Base-by-base conservation (phyloP, 2,797 vertebrate species). In the Artibeus lituratus region DNA sequence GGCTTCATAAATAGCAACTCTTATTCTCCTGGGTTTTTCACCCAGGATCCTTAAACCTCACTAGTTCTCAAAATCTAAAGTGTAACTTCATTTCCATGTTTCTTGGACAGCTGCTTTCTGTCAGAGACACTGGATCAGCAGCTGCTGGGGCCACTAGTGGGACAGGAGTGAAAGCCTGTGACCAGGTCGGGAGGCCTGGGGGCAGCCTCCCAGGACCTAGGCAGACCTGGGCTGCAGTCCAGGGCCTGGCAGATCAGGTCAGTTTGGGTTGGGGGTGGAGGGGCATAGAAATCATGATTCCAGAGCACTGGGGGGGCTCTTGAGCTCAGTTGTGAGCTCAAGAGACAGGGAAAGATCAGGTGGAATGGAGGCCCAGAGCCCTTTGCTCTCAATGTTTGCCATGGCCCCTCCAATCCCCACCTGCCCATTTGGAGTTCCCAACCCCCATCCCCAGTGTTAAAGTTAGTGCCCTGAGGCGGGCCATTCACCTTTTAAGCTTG, bases 1-100 rank as follows among this genome's bases (percentile, higher is more conserved):
- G 87, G 62, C 88, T 96, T 95, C 88, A 85, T 76, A 91, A 80
- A 91, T 19, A 89, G 86, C 57, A 57, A 42, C 5, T 85, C 70
- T 80, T 87, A 42, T 59, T 94, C 91, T 88, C 67, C 74, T 47
- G n/a, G 37, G 24, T 5, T 77, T 83, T 57, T 39, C 12, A 44
- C n/a, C 29, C 35, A 49, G 67, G 47, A 65, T 42, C 85, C 32
- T 44, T 67, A 87, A 49, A 70, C 32, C 37, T 74, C 91, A 57
- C 37, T 67, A 37, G 49, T 80, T 83, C 90, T 95, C 74, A 84
- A 74, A 83, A 42, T 91, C 24, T 42, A 87, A 88, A 92, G 44
- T 69, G 21, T 35, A 62, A 72, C 78, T 94, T 91, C 55, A 55
- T 49, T 94, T 81, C 47, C 74, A 47, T 69, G 51, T 92, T 88